phyloP scores from a whole-genome alignment of 2,113 vertebrate species.

The Ctenodactylus gundi region DNA sequence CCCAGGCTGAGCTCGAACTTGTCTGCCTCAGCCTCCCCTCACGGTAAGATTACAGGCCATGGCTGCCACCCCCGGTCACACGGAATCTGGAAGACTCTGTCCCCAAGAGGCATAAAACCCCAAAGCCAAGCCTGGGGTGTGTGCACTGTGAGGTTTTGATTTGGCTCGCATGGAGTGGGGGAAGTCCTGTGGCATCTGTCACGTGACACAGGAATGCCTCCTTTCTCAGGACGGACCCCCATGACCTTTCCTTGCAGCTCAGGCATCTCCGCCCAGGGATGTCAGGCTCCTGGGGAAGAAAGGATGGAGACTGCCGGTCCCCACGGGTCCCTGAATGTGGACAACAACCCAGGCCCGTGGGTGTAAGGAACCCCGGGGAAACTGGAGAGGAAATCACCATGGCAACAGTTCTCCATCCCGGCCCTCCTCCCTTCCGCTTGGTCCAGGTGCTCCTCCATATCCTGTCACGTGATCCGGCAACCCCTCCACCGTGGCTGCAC shows the following conservation, averaged over 20 bases:
- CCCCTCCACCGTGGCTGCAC: background rate
- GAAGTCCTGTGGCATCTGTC: background rate
- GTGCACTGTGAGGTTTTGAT: too few species aligned
- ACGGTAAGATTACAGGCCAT: too few species aligned
- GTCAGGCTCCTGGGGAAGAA: background rate
- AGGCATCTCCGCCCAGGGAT: background rate
- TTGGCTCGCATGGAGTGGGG: rapidly evolving
- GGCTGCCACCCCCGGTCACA: too few species aligned
- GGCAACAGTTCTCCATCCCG: background rate
- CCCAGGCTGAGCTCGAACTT: too few species aligned
- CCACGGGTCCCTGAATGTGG: background rate
- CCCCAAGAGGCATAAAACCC: too few species aligned
- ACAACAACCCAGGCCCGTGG: background rate
- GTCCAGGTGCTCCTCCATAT: background rate
- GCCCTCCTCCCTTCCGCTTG: background rate
- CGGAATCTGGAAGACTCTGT: background rate
- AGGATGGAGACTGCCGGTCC: background rate
- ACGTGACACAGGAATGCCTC: background rate
- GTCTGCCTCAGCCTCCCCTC: too few species aligned
- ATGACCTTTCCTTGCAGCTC: background rate
- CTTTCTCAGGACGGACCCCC: rapidly evolving
- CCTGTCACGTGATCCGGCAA: too few species aligned
- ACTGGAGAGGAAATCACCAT: background rate
- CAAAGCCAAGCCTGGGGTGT: background rate
- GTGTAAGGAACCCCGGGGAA: background rate